Evolutionary conservation across 2,888 invertebrate species (phyloP), one percentile per base, ranked within the genome.

Genomic region (Matsumyia berberina): DNA sequence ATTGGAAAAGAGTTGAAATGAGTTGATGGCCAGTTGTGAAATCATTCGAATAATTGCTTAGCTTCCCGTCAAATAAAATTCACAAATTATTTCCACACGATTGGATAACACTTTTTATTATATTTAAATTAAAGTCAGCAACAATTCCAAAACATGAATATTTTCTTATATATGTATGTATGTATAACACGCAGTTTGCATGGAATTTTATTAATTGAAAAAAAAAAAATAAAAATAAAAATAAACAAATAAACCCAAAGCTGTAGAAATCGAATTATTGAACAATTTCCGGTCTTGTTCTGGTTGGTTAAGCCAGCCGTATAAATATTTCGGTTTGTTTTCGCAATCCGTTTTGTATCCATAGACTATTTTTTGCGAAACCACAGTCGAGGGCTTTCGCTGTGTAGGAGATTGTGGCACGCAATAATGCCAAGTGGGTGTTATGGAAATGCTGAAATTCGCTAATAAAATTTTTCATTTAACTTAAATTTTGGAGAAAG

Each of bases 241-340:
- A 39, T 3, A 24, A 24, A 24, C 24, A 24, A 39, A 39, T 12
- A n/a, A n/a, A n/a, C 17, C 5, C 7, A 15, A 15, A 7, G 5
- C 17, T 12, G 5, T 15, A 8, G 4, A 15, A 44, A 44, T 44
- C 17, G 42, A 42, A 6, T 42, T 42, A 15, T 42, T 4, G 17
- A 8, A 17, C 17, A 44, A 44, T 44, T 44, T 44, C 44, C 44
- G 44, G 44, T 44, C 44, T 44, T 44, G 44, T 17, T 44, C 44
- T 15, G 17, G 17, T 44, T 44, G 15, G 15, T 44, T 44, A 17
- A 17, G 15, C 17, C 44, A 7, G 9, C 15, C 44, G 44, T 44
- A 15, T 7, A 24, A 1, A 24, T 24, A 24, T n/a, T n/a, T n/a
- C n/a, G 15, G 39, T n/a, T 12, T 39, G 39, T 39, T 39, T 42